Base-by-base conservation (phyloP, 1,140 invertebrate genomes). In the Ips nitidus region DNA sequence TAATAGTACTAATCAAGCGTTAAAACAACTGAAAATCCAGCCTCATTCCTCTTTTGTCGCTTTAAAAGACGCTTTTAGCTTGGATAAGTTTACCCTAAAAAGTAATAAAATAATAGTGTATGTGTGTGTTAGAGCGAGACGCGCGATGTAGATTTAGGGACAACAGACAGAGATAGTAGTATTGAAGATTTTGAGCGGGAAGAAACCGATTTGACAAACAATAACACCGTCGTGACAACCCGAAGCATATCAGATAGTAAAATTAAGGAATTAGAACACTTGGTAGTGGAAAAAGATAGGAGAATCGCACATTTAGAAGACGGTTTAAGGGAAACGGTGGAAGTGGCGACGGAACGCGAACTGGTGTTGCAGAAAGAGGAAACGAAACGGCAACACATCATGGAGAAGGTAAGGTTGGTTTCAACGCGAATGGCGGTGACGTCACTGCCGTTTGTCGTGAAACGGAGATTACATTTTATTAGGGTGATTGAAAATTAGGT, bases 281-380 rank as follows among this genome's bases (percentile, higher is more conserved):
- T 59, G 4, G 38, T 55, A 7, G 69, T 71, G 40, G 67, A 73
- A 41, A 71, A 73, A 42, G 71, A 74, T 41, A 70, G 52, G 37
- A 71, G 90, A 63, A 91, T 95, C 72, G 84, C 90, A 73, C 91
- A 94, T 81, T 79, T 95, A 53, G 91, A 94, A 79, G 87, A 92
- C 67, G 91, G 91, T 3, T 81, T 95, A 39, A 85, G 88, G 68
- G 87, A 89, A 74, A 89, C 86, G 40, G 83, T 90, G 43, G 76
- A 85, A 71, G 86, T 90, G 70, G 85, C 87, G 8, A 84, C 85
- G 1, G 86, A 90, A 64, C 81, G 85, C 53, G 89, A 91, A 68
- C 83, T 82, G 50, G 86, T 88, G 72, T 83, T 89, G 40, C 85
- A 85, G 72, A 78, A 84, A 56, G 87, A 89, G 71, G 86, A 89